phyloP scores from a whole-genome alignment of 2,888 invertebrate species.

The Fragum sueziense region DNA sequence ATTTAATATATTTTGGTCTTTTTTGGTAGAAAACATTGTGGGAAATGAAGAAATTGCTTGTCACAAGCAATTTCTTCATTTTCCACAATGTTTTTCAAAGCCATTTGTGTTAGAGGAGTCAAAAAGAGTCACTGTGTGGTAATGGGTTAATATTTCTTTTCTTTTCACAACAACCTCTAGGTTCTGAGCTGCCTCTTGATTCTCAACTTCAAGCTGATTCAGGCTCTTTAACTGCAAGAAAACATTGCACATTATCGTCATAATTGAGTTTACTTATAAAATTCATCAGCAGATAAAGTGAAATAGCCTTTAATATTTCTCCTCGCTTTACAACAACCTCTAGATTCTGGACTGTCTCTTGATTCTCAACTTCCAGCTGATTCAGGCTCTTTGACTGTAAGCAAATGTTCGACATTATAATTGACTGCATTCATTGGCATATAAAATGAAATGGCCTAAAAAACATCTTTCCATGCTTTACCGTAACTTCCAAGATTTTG shows the following conservation, averaged over 20 bases:
- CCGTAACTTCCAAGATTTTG: slow-evolving; percentile 92
- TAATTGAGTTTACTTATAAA: too few relatives aligned
- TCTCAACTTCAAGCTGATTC: slow-evolving; percentile 91
- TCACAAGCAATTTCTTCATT: background rate
- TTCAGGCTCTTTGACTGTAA: slow-evolving; percentile 77
- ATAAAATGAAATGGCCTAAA: too few relatives aligned
- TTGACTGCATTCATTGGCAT: too few relatives aligned
- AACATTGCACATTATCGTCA: too few relatives aligned
- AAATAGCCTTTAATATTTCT: slow-evolving; percentile 91
- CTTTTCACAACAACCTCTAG: slow-evolving; percentile 92
- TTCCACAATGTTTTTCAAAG: background rate
- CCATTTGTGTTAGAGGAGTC: too few relatives aligned
- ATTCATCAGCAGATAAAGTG: too few relatives aligned
- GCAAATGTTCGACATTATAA: too few relatives aligned
- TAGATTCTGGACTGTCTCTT: slow-evolving; percentile 93
- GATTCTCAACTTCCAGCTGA: slow-evolving; percentile 93
- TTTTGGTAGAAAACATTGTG: background rate
- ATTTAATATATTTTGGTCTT: too few relatives aligned
- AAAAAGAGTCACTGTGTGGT: too few relatives aligned
- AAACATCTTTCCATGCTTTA: slow-evolving; percentile 94
- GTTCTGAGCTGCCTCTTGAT: slow-evolving; percentile 94
- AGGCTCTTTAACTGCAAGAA: slow-evolving; percentile 77
- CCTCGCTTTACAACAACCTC: slow-evolving; percentile 93
- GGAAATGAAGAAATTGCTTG: slow-evolving; percentile 1
- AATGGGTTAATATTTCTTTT: slow-evolving; percentile 93